Base-by-base conservation (phyloP, 2,797 vertebrate species). In the Valencia hispanica region DNA sequence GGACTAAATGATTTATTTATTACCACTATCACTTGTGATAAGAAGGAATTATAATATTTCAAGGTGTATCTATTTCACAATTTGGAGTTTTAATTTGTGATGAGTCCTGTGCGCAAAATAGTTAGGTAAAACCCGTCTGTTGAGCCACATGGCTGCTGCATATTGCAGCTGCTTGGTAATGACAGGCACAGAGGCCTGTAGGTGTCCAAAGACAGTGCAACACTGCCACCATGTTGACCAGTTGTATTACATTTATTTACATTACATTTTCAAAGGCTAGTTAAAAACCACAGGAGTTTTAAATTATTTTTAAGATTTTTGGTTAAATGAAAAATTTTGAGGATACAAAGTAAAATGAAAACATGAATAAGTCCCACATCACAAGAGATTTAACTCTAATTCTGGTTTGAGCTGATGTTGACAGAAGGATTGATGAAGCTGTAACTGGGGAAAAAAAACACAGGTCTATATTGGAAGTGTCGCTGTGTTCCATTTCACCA, bases 141-240 rank as follows among this genome's bases (percentile, higher is more conserved):
- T 72, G 73, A 76, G 63, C 70, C 70, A 39, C 78, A 39, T 11
- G n/a, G 77, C 39, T 85, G 79, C 75, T 73, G 55, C 27, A 79
- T 73, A 88, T 78, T 84, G 57, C 74, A 45, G 78, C 79, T 75
- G 82, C 83, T 77, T 88, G 83, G 81, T 79, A 86, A 84, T 63
- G 83, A 87, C 80, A 82, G 86, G 82, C 86, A 90, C 79, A 3
- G 18, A 80, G 36, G 20, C 57, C 55, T 77, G 36, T 34, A 75
- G 53, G 39, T 84, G 81, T 79, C 78, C 39, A 84, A 43, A 79
- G 85, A 90, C 84, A 92, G 94, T 91, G 90, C 93, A 94, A 94
- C 89, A 94, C 90, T 94, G 94, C 93, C 94, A 93, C 94, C 90
- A 87, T 92, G 94, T 90, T 92, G 81, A 84, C 55, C 82, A 68